These are phyloP conservation scores for Crotophaga sulcirostris DNA, from an alignment of 2,113 vertebrate species.

Conservation along the genomic window DNA sequence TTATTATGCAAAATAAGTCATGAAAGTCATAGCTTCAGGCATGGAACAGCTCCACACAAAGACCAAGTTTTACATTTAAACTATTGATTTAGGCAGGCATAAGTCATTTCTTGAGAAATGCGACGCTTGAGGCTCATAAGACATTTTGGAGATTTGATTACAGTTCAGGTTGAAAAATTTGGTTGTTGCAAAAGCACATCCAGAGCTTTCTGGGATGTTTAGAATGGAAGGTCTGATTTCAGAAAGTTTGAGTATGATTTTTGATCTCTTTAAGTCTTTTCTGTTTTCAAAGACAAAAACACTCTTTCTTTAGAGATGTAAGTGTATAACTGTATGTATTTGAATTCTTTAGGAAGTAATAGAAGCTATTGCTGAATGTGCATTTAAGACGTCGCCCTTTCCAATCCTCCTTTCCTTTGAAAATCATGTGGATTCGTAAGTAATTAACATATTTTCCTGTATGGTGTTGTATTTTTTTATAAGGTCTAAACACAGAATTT, in stretches of 20 bases:
- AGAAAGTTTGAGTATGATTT: not conserved
- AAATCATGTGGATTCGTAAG: constrained; percentile 99
- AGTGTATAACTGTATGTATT: constrained; percentile 17
- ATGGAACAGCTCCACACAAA: not conserved
- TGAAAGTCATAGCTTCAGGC: constrained; percentile 21
- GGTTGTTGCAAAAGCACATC: not conserved
- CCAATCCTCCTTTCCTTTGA: constrained; percentile 97
- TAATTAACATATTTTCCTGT: constrained; percentile 43
- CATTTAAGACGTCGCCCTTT: constrained; percentile 97
- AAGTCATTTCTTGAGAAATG: not conserved
- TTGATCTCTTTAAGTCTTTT: not conserved
- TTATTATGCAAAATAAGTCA: not conserved
- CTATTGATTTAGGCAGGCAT: not conserved
- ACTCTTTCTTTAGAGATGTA: not conserved
- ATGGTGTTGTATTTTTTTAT: not conserved
- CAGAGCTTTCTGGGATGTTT: not conserved
- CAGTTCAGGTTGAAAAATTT: not conserved
- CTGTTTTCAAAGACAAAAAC: not conserved
- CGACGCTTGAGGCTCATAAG: not conserved
- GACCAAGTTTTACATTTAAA: not conserved
- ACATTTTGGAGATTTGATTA: not conserved
- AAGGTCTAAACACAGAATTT: not conserved
- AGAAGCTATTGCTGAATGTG: constrained; percentile 96
- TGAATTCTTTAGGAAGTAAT: constrained; percentile 90
- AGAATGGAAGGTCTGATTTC: not conserved